Percentiles rank a stretch among this genome's conserved stretches.
These are phyloP conservation scores for Scaptomyza parva DNA, from an alignment of 2,888 invertebrate genomes.

Conservation along the genomic window DNA sequence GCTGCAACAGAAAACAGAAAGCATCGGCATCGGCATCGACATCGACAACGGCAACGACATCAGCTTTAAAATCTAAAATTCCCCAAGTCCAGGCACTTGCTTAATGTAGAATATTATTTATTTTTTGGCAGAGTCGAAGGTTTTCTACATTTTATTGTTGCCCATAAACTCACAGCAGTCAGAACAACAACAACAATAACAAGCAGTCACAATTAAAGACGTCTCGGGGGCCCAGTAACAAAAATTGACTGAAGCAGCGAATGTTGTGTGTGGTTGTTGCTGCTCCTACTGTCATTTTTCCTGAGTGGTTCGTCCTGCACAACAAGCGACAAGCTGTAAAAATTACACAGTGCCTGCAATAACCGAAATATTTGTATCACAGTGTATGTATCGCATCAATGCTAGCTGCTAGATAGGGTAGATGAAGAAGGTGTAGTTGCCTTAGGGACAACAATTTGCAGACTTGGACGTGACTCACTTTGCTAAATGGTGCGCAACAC, in stretches of 20 bases:
- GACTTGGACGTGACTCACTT: slow-evolving; percentile 78
- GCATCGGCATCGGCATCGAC: slow-evolving; percentile 3
- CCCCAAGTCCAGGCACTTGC: slow-evolving; percentile 24
- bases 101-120: slow-evolving; percentile 66
- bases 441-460: slow-evolving; percentile 73
- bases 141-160: slow-evolving; percentile 62
- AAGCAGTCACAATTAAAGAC: slow-evolving; percentile 73
- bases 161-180: slow-evolving; percentile 61
- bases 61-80: slow-evolving; percentile 57
- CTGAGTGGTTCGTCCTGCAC: slow-evolving; percentile 40
- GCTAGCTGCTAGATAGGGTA: background rate
- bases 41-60: slow-evolving; percentile 1
- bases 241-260: slow-evolving; percentile 70
- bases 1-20: slow-evolving; percentile 39
- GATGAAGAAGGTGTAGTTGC: slow-evolving; percentile 64
- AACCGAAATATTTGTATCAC: slow-evolving; percentile 59
- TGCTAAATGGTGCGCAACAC: slow-evolving; percentile 76
- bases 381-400: slow-evolving; percentile 67
- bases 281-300: background rate
- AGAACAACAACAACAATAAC: slow-evolving; percentile 23
- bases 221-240: slow-evolving; percentile 75
- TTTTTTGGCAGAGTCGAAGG: slow-evolving; percentile 62
- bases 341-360: slow-evolving; percentile 67
- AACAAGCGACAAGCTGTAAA: slow-evolving; percentile 79
- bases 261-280: background rate